Base-by-base conservation (phyloP, 2,113 vertebrate species). In the Ramphastos sulfuratus region DNA sequence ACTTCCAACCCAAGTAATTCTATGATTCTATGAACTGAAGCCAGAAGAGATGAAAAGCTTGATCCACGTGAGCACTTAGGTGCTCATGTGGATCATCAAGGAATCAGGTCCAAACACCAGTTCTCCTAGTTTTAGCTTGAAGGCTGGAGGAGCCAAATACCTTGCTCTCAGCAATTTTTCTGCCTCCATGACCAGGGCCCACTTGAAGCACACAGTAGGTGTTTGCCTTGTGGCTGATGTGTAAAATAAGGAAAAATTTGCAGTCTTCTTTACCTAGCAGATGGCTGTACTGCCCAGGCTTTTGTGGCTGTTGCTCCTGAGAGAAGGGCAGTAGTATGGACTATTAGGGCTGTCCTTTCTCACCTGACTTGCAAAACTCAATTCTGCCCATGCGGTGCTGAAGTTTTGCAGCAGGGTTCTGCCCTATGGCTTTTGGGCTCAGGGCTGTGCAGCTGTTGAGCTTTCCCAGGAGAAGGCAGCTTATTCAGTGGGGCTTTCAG, bases 311-410 rank as follows among this genome's bases (percentile, higher is more conserved):
- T 24, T 23, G 27, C 31, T 61, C 4, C 28, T 42, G 25, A 31
- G 55, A 46, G n/a, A 89, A 66, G 4, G 73, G 10, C 33, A n/a
- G 44, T n/a, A 28, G 12, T 16, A 5, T 27, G n/a, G 46, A 44
- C 23, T 16, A 27, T 33, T 23, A 3, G 37, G 33, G 56, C 9
- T 71, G 18, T 23, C 73, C 37, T 90, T 82, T 44, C 44, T 82
- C 52, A 11, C 19, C 5, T 6, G 23, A 16, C 6, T 10, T 60
- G 44, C 48, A 82, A 79, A 71, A 63, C 25, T 81, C 46, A 35
- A 30, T 42, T 64, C 39, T 2, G 3, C 20, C 16, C 10, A 4
- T 8, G 27, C 0, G 2, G 12, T 52, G 52, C 23, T 64, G 16
- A 79, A 64, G 5, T 33, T 44, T 75, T 19, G 33, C 33, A 52